A percentile compares a stretch with the other conserved stretches of the same genome.
These are phyloP conservation scores for Azemiops feae DNA, from an alignment of 2,113 vertebrate genomes.

Conservation along the genomic window DNA sequence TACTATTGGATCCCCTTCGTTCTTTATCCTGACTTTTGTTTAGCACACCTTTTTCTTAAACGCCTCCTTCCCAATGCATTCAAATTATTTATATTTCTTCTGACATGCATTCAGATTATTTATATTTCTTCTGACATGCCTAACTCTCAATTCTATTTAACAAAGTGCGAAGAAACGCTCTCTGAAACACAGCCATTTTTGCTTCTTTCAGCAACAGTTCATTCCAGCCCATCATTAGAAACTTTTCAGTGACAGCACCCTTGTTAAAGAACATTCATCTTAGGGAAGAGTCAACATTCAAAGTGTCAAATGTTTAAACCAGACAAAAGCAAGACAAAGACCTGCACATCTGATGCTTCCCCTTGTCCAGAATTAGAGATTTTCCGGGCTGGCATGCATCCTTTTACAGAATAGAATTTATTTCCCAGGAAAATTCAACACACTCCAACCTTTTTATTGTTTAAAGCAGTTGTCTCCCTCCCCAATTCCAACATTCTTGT, in stretches of 20 bases:
- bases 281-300: neutral
- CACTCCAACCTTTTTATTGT: neutral
- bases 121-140: neutral
- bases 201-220: neutral
- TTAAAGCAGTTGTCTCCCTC: neutral
- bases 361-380: neutral
- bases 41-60: neutral
- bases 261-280: neutral
- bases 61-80: neutral
- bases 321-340: neutral
- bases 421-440: neutral
- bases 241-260: neutral
- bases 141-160: neutral
- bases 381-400: neutral
- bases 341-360: neutral
- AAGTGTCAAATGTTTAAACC: neutral
- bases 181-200: neutral
- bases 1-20: neutral
- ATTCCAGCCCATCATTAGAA: neutral
- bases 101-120: neutral
- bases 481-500: neutral
- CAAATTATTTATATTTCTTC: neutral
- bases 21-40: neutral
- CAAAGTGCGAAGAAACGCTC: neutral
- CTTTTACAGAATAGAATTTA: neutral